These are phyloP conservation scores for Tetropium fuscum DNA, from an alignment of 2,888 invertebrate species.

Conservation along the genomic window DNA sequence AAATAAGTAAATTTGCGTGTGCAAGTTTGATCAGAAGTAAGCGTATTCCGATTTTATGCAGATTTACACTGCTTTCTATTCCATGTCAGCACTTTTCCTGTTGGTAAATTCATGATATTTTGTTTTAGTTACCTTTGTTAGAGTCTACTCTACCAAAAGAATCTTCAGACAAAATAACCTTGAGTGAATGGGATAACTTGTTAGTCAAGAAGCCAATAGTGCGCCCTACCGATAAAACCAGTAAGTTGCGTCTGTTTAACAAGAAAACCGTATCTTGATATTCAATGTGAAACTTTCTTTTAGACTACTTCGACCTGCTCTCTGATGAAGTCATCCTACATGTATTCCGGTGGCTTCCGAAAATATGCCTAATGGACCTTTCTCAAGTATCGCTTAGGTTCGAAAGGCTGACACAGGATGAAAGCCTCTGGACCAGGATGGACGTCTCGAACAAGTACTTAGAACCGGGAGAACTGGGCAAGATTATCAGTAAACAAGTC, in stretches of 20 bases:
- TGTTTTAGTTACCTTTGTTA: constrained; percentile 55
- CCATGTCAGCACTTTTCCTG: no score
- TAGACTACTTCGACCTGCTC: constrained; percentile 78
- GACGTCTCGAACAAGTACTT: constrained; percentile 82
- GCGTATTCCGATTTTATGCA: no score
- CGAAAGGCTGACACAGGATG: constrained; percentile 83
- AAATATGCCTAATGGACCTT: constrained; percentile 77
- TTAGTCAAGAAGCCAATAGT: constrained; percentile 48
- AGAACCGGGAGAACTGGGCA: constrained; percentile 76
- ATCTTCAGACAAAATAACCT: constrained; percentile 54
- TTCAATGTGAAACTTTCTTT: no score
- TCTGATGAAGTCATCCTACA: constrained; percentile 90
- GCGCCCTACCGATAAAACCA: constrained; percentile 50
- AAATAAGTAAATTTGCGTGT: not conserved
- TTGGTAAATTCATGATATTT: no score
- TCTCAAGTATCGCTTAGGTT: constrained; percentile 84
- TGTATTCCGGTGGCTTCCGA: constrained; percentile 87
- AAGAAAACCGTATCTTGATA: no score
- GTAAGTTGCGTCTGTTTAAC: constrained; percentile 37
- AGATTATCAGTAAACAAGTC: constrained; percentile 82
- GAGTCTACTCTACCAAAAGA: constrained; percentile 59
- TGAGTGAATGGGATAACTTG: constrained; percentile 55
- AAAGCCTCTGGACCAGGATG: constrained; percentile 86
- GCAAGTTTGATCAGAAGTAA: not conserved
- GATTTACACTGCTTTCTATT: not conserved